These are phyloP conservation scores for Poeciliopsis presidionis DNA, from an alignment of 2,797 vertebrate genomes.

Conservation along the genomic window DNA sequence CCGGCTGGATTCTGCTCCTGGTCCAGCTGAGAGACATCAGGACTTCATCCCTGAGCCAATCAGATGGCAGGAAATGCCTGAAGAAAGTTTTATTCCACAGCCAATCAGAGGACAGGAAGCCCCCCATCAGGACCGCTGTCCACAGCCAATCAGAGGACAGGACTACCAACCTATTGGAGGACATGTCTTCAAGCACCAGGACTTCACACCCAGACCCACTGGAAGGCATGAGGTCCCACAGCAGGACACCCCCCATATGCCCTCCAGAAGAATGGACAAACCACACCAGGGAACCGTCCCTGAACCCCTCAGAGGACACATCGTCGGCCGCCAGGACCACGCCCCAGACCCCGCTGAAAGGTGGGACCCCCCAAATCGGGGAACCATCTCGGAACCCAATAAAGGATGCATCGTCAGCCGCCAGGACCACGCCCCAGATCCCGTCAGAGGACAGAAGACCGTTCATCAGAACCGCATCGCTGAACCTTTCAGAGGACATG, in stretches of 20 bases:
- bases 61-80: neutral
- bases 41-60: neutral
- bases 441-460: neutral
- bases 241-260: neutral
- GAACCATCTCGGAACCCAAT: neutral
- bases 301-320: neutral
- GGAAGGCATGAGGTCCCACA: constrained; percentile 2
- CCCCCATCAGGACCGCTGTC: neutral
- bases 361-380: neutral
- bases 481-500: neutral
- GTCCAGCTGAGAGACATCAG: constrained; percentile 11
- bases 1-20: neutral
- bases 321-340: neutral
- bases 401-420: neutral
- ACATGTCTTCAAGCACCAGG: neutral
- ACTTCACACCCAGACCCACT: neutral
- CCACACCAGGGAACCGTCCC: neutral
- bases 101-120: neutral
- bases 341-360: neutral
- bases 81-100: neutral
- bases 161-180: neutral
- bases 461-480: neutral
- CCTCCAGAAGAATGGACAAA: neutral
- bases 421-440: neutral
- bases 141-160: neutral